These are phyloP conservation scores for Limosa lapponica DNA, from an alignment of 2,797 vertebrate genomes.

Conservation along the genomic window DNA sequence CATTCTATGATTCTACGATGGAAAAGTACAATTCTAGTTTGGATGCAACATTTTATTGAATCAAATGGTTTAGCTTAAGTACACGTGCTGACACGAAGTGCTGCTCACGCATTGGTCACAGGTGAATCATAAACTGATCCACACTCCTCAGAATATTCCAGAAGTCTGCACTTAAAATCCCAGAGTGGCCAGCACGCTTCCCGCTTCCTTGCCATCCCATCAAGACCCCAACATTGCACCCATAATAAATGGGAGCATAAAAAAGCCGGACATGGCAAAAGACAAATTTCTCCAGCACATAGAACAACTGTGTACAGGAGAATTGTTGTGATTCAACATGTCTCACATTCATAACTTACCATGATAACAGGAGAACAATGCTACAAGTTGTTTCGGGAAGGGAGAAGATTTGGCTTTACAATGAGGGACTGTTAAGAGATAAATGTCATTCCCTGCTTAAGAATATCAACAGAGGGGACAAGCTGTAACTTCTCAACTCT, in stretches of 20 bases:
- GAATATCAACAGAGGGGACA: background rate
- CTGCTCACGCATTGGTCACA: accelerated
- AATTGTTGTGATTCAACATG: background rate
- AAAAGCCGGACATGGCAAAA: background rate
- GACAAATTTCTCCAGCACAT: background rate
- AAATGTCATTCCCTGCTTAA: background rate
- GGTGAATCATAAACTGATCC: background rate
- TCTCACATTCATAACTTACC: background rate
- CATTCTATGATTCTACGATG: background rate
- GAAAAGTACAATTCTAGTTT: background rate
- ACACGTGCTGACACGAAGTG: accelerated
- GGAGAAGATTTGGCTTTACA: background rate
- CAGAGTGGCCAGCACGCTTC: accelerated
- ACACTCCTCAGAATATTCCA: background rate
- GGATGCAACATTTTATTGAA: background rate
- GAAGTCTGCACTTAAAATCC: background rate
- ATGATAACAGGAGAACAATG: background rate
- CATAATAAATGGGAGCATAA: background rate
- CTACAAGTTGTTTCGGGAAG: background rate
- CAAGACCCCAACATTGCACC: accelerated
- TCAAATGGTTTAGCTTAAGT: background rate
- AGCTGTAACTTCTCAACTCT: background rate
- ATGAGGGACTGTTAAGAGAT: background rate
- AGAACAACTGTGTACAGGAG: background rate
- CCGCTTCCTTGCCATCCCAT: background rate